Percentiles rank a stretch among this genome's conserved stretches.
Conservation (phyloP, 2,888 invertebrate genomes). For the Thera obeliscata region DNA sequence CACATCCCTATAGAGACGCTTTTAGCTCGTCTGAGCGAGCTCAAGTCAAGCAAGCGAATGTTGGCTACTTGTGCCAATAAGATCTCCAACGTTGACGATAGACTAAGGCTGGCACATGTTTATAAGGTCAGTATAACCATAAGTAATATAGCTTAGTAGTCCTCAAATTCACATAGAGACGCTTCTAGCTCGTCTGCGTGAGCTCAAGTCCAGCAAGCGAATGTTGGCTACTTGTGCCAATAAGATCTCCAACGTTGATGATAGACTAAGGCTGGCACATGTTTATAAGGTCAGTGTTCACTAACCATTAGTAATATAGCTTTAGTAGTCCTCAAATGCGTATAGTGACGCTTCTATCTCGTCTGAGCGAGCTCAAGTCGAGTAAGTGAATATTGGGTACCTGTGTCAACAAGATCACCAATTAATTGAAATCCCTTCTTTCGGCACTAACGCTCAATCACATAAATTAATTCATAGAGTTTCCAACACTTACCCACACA, state of each 20-base stretch:
- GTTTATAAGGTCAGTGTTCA: slow-evolving; percentile 76
- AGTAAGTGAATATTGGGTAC: slow-evolving; percentile 74
- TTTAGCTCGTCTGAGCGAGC: slow-evolving; percentile 60
- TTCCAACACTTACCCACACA: too few species aligned
- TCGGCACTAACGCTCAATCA: too few species aligned
- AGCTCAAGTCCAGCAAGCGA: slow-evolving; percentile 61
- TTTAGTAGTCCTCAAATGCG: too few species aligned
- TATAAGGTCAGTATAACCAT: slow-evolving; percentile 69
- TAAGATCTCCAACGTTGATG: slow-evolving; percentile 82
- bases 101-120: slow-evolving; percentile 85
- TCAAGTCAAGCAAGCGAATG: slow-evolving; percentile 65
- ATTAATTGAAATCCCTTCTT: slow-evolving; percentile 19
- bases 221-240: slow-evolving; percentile 83
- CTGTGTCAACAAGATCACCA: slow-evolving; percentile 83
- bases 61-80: slow-evolving; percentile 84
- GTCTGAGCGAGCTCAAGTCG: slow-evolving; percentile 65
- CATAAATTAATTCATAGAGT: too few species aligned
- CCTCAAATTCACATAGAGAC: slow-evolving; percentile 55
- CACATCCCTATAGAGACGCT: slow-evolving; percentile 73
- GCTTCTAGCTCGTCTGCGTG: slow-evolving; percentile 61
- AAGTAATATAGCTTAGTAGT: too few species aligned
- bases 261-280: slow-evolving; percentile 85
- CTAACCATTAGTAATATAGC: too few species aligned
- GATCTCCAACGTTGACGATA: slow-evolving; percentile 82
- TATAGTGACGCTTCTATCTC: slow-evolving; percentile 62